phyloP scores from a whole-genome alignment of 2,797 vertebrate species.

The Sparidentex hasta region DNA sequence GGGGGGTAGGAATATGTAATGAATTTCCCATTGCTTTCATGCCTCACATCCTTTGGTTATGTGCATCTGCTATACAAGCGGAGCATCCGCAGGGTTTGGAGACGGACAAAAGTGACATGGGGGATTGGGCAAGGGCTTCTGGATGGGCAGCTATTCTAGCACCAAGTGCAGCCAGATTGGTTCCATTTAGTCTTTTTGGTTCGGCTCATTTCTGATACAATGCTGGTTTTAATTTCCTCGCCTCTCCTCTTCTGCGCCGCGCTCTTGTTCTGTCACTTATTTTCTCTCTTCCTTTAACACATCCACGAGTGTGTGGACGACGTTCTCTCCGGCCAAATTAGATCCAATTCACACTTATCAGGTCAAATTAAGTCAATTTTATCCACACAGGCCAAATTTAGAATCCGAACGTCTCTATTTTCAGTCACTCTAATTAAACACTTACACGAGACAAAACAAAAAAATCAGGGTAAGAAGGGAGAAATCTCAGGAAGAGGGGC shows the following conservation, averaged over 20 bases:
- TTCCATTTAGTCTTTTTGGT: slow-evolving; percentile 71
- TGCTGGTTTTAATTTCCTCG: slow-evolving; percentile 55
- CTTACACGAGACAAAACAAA: not conserved
- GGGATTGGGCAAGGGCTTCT: slow-evolving; percentile 71
- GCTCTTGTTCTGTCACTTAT: slow-evolving; percentile 31
- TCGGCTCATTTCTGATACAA: slow-evolving; percentile 49
- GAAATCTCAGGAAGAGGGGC: not conserved
- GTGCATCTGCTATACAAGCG: slow-evolving; percentile 80
- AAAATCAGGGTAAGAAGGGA: not conserved
- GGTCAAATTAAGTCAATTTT: slow-evolving; percentile 2
- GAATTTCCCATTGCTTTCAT: slow-evolving; percentile 86
- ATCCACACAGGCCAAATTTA: not conserved
- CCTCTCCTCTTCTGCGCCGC: slow-evolving; percentile 27
- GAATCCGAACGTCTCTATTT: not conserved
- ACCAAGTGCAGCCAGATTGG: slow-evolving; percentile 72
- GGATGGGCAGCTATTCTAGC: slow-evolving; percentile 69
- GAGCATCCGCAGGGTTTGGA: slow-evolving; percentile 81
- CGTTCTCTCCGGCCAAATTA: slow-evolving; percentile 27
- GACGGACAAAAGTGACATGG: slow-evolving; percentile 76
- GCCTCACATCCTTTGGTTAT: slow-evolving; percentile 81
- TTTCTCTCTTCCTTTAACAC: slow-evolving; percentile 16
- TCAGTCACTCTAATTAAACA: not conserved
- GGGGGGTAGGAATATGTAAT: slow-evolving; percentile 86
- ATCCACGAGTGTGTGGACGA: slow-evolving; percentile 19
- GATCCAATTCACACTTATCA: not conserved